Evolutionary conservation across 2,888 invertebrate genomes (phyloP).

Genomic region (Dryobota labecula): DNA sequence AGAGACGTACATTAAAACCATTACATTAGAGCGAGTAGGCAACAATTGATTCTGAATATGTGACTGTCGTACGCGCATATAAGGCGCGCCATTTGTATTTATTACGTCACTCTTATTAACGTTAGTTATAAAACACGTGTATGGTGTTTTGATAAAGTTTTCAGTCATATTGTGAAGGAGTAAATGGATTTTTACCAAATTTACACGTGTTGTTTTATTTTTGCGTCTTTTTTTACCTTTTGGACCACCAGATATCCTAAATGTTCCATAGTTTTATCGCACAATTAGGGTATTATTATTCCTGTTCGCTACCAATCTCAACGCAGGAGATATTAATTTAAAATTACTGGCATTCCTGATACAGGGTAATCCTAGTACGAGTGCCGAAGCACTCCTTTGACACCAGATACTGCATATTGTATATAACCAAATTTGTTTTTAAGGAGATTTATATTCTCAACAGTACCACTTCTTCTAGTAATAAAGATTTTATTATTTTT

Average conservation of each 20-base stretch:
- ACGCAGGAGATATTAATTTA: too few species aligned
- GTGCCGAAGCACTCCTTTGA: too few species aligned
- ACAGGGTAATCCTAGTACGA: too few species aligned
- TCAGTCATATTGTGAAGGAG: conserved; percentile 89
- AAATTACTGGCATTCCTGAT: too few species aligned
- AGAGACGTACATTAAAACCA: conserved; percentile 31
- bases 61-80: conserved; percentile 68
- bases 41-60: conserved; percentile 65
- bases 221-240: neutral
- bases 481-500: too few species aligned
- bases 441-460: too few species aligned
- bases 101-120: conserved; percentile 87
- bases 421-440: too few species aligned
- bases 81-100: conserved; percentile 77
- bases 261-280: neutral
- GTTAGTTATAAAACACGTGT: conserved; percentile 87
- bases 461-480: too few species aligned
- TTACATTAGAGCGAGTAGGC: conserved; percentile 42
- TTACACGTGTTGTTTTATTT: conserved; percentile 55
- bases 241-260: neutral
- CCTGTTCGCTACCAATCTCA: neutral
- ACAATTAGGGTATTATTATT: neutral
- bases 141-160: conserved; percentile 89
- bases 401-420: too few species aligned
- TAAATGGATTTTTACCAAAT: conserved; percentile 89